These are phyloP conservation scores for Callospermophilus lateralis DNA, from an alignment of 2,113 vertebrate genomes.

Conservation along the genomic window DNA sequence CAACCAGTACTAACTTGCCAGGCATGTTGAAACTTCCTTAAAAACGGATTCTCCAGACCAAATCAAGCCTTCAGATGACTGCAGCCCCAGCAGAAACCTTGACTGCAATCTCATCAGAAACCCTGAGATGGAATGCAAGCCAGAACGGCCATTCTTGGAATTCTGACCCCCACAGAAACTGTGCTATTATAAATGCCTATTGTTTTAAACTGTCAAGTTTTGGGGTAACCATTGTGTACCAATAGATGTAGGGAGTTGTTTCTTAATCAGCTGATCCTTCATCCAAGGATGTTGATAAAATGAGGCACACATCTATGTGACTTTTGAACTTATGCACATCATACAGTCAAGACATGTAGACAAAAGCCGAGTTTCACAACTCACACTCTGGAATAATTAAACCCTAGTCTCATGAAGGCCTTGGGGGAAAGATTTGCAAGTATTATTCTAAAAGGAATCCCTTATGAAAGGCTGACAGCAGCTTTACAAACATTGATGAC, in stretches of 20 bases:
- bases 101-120: not conserved
- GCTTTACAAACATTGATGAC: not conserved
- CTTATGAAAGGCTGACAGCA: not conserved
- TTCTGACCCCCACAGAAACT: not conserved
- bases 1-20: not conserved
- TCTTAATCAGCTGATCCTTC: not conserved
- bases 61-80: not conserved
- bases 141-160: not conserved
- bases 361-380: not conserved
- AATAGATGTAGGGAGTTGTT: not conserved
- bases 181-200: not conserved
- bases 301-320: not conserved
- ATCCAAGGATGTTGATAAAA: not conserved
- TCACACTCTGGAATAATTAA: not conserved
- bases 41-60: not conserved
- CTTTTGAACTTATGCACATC: not conserved
- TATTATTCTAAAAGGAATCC: not conserved
- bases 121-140: not conserved
- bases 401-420: not conserved
- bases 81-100: not conserved
- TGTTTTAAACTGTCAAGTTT: slow-evolving; percentile 25
- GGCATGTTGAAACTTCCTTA: not conserved
- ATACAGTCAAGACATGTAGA: not conserved
- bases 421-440: not conserved
- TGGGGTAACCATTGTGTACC: not conserved